A percentile compares a stretch with the other conserved stretches of the same genome.
These are phyloP conservation scores for Petrophora chlorosata DNA, from an alignment of 2,888 invertebrate genomes.

Conservation along the genomic window DNA sequence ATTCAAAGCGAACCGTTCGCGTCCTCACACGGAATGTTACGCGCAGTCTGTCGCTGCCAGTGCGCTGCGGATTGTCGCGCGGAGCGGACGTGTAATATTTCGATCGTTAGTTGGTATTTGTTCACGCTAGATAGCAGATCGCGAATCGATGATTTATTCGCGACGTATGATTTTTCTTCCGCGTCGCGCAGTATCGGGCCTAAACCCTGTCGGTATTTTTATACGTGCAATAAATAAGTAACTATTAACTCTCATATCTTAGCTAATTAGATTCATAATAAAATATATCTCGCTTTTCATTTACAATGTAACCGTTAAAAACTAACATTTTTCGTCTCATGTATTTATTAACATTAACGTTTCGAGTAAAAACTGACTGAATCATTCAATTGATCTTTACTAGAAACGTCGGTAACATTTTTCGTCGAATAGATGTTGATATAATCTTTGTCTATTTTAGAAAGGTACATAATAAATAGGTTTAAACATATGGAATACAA, in stretches of 20 bases:
- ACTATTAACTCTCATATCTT: conserved; percentile 75
- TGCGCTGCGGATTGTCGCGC: too few relatives aligned
- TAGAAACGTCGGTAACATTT: conserved; percentile 49
- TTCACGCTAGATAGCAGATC: too few relatives aligned
- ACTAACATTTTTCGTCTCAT: conserved; percentile 51
- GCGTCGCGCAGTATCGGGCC: too few relatives aligned
- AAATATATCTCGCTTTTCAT: conserved; percentile 69
- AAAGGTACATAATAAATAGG: conserved; percentile 80
- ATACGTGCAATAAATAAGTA: conserved; percentile 79
- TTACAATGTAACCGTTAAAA: conserved; percentile 53
- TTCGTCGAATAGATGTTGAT: conserved; percentile 74
- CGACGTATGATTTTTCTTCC: too few relatives aligned
- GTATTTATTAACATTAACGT: conserved; percentile 47
- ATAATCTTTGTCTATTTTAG: conserved; percentile 80
- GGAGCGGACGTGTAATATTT: too few relatives aligned
- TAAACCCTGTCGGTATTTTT: conserved; percentile 74
- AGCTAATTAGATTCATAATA: conserved; percentile 72
- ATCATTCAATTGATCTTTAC: conserved; percentile 28
- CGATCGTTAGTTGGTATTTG: too few relatives aligned
- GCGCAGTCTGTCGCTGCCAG: too few relatives aligned
- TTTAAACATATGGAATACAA: conserved; percentile 77
- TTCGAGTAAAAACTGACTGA: conserved; percentile 36
- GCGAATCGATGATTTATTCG: too few relatives aligned
- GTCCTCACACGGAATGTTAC: too few relatives aligned
- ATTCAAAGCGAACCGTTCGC: too few relatives aligned